Conservation (phyloP, 2,888 invertebrate species). For the Unio delphinus region DNA sequence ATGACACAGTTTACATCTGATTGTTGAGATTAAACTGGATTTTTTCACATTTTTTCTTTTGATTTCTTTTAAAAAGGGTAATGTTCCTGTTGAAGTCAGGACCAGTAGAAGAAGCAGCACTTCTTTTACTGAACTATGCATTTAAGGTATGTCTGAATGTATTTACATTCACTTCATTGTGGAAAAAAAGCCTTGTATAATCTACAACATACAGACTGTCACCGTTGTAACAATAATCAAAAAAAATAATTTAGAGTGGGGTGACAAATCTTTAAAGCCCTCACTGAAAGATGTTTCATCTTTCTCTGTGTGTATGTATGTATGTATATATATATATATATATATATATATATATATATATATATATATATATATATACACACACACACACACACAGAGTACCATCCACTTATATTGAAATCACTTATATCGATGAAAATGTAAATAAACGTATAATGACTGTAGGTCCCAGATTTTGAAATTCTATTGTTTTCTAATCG, state of each 20-base stretch:
- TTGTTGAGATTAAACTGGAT: neutral
- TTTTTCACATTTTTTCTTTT: slow-evolving; percentile 5
- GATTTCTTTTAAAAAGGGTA: slow-evolving; percentile 38
- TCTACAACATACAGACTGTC: neutral
- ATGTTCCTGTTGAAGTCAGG: slow-evolving; percentile 49
- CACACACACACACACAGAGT: too few relatives aligned
- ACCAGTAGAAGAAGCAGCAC: slow-evolving; percentile 30
- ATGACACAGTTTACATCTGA: neutral
- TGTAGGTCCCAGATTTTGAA: too few relatives aligned
- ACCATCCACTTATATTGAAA: too few relatives aligned
- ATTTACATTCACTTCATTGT: neutral
- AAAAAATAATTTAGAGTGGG: slow-evolving; percentile 10
- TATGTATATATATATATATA: too few relatives aligned
- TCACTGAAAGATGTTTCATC: too few relatives aligned
- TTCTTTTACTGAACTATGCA: slow-evolving; percentile 34
- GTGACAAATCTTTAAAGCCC: slow-evolving; percentile 2
- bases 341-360: too few relatives aligned
- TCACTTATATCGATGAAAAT: too few relatives aligned
- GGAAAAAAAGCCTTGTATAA: neutral
- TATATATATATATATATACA: too few relatives aligned
- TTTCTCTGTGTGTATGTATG: too few relatives aligned
- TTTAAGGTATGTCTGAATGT: slow-evolving; percentile 21
- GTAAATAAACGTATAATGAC: too few relatives aligned
- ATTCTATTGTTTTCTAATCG: too few relatives aligned
- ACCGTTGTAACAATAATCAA: neutral